Base-by-base conservation (phyloP, 2,888 invertebrate species). In the Cephus nigrinus region DNA sequence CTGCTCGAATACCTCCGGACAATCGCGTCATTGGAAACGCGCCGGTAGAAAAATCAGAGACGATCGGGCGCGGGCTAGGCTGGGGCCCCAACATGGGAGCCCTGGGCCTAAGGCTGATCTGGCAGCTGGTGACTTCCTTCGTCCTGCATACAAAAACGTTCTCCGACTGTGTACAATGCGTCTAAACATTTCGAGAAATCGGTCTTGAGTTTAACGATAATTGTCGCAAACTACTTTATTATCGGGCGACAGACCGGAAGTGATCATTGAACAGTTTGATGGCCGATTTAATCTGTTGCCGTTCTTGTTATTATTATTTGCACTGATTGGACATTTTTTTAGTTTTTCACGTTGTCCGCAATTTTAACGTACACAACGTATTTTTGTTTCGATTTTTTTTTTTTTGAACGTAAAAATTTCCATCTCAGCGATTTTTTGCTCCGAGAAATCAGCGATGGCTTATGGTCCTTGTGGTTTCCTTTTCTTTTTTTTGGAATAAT, bases 1-100 rank as follows among this genome's bases (percentile, higher is more conserved):
- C 84, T 87, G 89, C 88, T 87, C 84, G 86, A 87, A 86, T 90
- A 89, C 88, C 86, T 88, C 87, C 84, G 90, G 85, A 90, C 90
- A 90, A 90, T 90, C 86, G 72, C 15, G 86, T 73, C 55, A 69
- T 40, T 11, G 36, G 74, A 55, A 33, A 74, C 72, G 75, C 36
- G 76, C 68, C 74, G 78, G 78, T 68, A 78, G 73, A 80, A 78
- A 77, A 73, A 78, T 80, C 40, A 71, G 75, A 69, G 75, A 78
- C 74, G 55, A 55, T 55, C 55, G 71, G 55, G 72, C 35, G 40
- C 30, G n/a, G 69, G 31, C 71, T 12, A 1, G 4, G 31, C 2
- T 15, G 31, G 32, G 71, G 71, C 12, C 71, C 71, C 71, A 33
- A 33, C 5, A 33, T 23, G 71, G 32, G 32, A 71, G 71, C 12